These are phyloP conservation scores for Hypolimnas misippus DNA, from an alignment of 2,888 invertebrate genomes.

Conservation along the genomic window DNA sequence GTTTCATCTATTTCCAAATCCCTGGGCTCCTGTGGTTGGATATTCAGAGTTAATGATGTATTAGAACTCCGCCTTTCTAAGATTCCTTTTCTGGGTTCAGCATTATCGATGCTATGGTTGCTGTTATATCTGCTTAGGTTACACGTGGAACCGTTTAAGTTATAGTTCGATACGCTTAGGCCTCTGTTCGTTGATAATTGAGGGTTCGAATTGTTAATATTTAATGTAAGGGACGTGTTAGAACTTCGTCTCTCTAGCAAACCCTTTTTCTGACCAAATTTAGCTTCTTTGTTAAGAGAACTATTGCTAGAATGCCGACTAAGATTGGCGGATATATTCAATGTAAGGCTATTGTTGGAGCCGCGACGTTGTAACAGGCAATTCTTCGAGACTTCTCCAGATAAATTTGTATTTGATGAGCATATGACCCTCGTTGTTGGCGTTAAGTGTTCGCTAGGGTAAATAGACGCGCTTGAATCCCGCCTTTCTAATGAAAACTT, in stretches of 20 bases:
- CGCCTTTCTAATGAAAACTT: constrained; percentile 91
- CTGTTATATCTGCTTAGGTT: constrained; percentile 79
- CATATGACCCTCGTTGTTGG: constrained; percentile 76
- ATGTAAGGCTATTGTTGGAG: constrained; percentile 93
- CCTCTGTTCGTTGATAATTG: constrained; percentile 74
- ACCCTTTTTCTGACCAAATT: constrained; percentile 84
- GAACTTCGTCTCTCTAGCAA: constrained; percentile 94
- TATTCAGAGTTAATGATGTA: constrained; percentile 89
- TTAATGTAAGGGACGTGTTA: constrained; percentile 94
- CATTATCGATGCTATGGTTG: constrained; percentile 75
- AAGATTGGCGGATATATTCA: constrained; percentile 86
- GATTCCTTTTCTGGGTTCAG: constrained; percentile 84
- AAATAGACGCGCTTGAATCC: constrained; percentile 94
- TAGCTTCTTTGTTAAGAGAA: constrained; percentile 78
- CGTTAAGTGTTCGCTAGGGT: constrained; percentile 81
- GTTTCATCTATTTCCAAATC: constrained; percentile 76
- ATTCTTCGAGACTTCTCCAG: constrained; percentile 78
- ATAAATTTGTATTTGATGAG: constrained; percentile 75
- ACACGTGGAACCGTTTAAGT: constrained; percentile 78
- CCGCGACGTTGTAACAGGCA: constrained; percentile 91
- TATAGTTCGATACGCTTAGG: constrained; percentile 80
- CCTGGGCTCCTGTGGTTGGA: constrained; percentile 73
- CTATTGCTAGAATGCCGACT: constrained; percentile 84
- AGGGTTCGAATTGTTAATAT: constrained; percentile 79
- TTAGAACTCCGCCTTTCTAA: constrained; percentile 91